phyloP scores from a whole-genome alignment of 2,113 vertebrate species.

The Tringa solitaria region DNA sequence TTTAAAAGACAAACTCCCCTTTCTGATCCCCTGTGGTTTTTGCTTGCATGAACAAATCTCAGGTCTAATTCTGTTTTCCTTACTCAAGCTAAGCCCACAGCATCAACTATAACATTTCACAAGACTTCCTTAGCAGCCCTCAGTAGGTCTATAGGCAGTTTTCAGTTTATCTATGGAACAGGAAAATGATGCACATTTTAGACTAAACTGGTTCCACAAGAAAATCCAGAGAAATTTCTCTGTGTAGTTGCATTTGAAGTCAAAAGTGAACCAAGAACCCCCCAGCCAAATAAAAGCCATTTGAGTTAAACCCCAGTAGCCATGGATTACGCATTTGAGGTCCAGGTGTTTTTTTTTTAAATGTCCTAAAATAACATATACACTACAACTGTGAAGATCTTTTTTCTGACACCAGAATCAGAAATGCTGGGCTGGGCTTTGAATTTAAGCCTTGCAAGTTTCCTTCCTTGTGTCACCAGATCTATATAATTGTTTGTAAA shows the following conservation, averaged over 20 bases:
- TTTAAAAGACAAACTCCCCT: background rate
- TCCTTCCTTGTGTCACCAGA: background rate
- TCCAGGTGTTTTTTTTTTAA: background rate
- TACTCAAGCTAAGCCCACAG: background rate
- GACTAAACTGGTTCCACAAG: background rate
- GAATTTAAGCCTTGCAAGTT: background rate
- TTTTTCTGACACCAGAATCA: too few species aligned
- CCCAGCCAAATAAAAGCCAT: background rate
- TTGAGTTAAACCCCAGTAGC: background rate
- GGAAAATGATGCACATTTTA: background rate
- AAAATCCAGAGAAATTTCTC: background rate
- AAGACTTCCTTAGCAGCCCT: background rate
- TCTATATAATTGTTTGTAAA: background rate
- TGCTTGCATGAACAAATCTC: background rate
- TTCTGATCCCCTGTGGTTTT: background rate
- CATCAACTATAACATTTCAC: background rate
- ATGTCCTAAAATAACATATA: background rate
- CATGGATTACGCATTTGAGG: background rate
- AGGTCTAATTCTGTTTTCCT: background rate
- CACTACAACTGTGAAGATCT: background rate
- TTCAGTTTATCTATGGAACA: background rate
- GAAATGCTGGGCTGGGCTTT: background rate
- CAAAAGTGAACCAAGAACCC: background rate
- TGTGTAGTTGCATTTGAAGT: background rate
- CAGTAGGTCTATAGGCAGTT: rapidly evolving